Base-by-base conservation (phyloP, 2,888 invertebrate species). In the Sclerodermus sp. region DNA sequence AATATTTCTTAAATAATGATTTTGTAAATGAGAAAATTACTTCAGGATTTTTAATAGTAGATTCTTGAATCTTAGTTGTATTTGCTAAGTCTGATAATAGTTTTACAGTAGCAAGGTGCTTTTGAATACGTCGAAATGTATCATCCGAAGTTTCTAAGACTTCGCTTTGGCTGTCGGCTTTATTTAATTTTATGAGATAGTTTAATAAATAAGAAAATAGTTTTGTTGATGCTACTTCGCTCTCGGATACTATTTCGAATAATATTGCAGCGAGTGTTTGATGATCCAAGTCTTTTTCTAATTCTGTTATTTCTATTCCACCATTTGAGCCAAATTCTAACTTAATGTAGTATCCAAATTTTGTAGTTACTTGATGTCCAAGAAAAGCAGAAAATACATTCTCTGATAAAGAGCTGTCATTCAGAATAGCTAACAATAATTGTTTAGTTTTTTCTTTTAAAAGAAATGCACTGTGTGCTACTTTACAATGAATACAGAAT, bases 141-240 rank as follows among this genome's bases (percentile, higher is more conserved):
- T 76, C 73, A 9, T 65, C 54, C 43, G 52, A 42, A 2, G 57
- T 62, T 45, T 68, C 64, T 16, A 73, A 39, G 30, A 60, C 8
- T 36, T 58, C 62, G 3, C 29, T 41, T 14, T 40, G 32, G 42
- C 50, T 44, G 0, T 42, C 23, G n/a, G 51, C 42, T 13, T 65
- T 49, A 41, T 48, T 53, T 42, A 58, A 49, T 23, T 41, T 50
- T 1, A 64, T 53, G 15, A 81, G 55, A 45, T 71, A 74, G 47
- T 71, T 73, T 29, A 82, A 62, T 13, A 81, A 66, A 61, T 78
- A 81, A 17, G 67, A 68, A 50, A 82, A 82, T 44, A 81, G 66
- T 32, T 54, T 57, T 10, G 66, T 66, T n/a, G 70, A 65, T 10
- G 79, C 47, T 30, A 47, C 16, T 23, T 59, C 59, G 42, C 76